Conservation (phyloP, 1,140 invertebrate species). For the Adoxophyes honmai region DNA sequence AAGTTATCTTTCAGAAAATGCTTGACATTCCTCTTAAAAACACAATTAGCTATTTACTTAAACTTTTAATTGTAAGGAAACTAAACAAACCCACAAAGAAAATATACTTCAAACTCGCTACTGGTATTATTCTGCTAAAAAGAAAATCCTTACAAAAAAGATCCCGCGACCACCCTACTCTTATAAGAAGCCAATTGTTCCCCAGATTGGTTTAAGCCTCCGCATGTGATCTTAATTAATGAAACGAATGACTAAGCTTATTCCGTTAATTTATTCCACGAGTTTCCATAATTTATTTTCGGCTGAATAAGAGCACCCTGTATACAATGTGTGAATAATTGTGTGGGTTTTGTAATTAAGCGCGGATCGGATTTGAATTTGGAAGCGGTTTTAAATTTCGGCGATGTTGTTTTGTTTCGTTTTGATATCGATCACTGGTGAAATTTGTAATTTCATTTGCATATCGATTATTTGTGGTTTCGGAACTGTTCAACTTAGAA, state of each 20-base stretch:
- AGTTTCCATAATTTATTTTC: neutral
- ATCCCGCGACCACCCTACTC: conserved; percentile 29
- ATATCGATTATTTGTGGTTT: too few relatives aligned
- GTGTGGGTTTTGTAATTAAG: conserved; percentile 10
- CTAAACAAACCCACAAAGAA: too few relatives aligned
- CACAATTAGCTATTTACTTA: too few relatives aligned
- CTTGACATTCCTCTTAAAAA: too few relatives aligned
- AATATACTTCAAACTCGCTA: too few relatives aligned
- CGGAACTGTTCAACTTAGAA: too few relatives aligned
- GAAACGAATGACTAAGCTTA: conserved; percentile 71
- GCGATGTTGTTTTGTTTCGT: neutral
- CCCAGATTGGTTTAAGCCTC: conserved; percentile 65
- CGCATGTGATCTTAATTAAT: conserved; percentile 73
- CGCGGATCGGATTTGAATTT: conserved; percentile 3
- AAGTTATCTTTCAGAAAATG: too few relatives aligned
- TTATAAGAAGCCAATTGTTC: conserved; percentile 64
- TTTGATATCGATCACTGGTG: too few relatives aligned
- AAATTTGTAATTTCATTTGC: too few relatives aligned
- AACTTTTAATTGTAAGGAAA: too few relatives aligned
- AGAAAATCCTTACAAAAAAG: neutral
- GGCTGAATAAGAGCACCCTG: conserved; percentile 32
- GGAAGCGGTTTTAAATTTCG: neutral
- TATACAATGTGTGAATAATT: conserved; percentile 20
- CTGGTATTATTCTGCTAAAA: too few relatives aligned
- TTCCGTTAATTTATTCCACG: conserved; percentile 62